phyloP scores from a whole-genome alignment of 2,888 invertebrate species.

The Lasioglossum calceatum region DNA sequence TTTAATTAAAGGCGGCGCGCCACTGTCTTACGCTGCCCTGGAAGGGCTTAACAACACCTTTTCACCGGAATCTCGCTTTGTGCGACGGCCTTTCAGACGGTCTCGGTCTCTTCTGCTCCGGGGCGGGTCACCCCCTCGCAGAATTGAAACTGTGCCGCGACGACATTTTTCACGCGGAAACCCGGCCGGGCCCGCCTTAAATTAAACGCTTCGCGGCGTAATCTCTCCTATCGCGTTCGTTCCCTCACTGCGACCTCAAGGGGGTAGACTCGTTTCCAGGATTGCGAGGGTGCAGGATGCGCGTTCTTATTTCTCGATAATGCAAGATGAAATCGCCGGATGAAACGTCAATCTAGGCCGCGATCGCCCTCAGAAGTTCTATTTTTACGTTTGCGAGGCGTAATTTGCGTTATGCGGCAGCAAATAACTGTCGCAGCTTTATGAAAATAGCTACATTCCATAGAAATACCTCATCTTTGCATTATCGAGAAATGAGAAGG shows the following conservation, averaged over 20 bases:
- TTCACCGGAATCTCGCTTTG: conserved; percentile 74
- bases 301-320: too few relatives aligned
- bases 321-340: too few relatives aligned
- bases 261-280: too few relatives aligned
- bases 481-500: too few relatives aligned
- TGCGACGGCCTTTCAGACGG: conserved; percentile 69
- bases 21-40: conserved; percentile 75
- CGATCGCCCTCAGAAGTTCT: too few relatives aligned
- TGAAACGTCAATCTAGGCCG: too few relatives aligned
- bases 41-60: conserved; percentile 81
- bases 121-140: conserved; percentile 48
- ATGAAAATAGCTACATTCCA: too few relatives aligned
- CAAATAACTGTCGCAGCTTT: too few relatives aligned
- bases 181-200: conserved; percentile 33
- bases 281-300: too few relatives aligned
- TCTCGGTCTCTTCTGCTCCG: conserved; percentile 28
- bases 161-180: conserved; percentile 63
- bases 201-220: conserved; percentile 40
- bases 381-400: too few relatives aligned
- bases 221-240: background rate
- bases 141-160: conserved; percentile 50
- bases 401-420: too few relatives aligned
- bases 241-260: background rate
- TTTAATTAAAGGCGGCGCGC: conserved; percentile 82
- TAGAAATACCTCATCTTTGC: too few relatives aligned